These are phyloP conservation scores for Channallabes apus DNA, from an alignment of 2,797 vertebrate species.

Conservation along the genomic window DNA sequence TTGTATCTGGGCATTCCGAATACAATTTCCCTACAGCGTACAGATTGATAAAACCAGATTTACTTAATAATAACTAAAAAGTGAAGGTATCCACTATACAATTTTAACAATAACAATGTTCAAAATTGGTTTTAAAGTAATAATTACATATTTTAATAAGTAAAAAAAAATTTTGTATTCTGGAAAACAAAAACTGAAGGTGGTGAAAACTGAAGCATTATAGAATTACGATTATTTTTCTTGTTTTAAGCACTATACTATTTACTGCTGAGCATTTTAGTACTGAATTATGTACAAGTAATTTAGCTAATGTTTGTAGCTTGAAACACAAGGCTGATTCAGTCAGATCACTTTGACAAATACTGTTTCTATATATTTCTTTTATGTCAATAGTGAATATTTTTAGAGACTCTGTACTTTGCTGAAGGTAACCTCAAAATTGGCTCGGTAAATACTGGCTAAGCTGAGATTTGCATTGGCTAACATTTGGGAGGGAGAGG, in stretches of 20 bases:
- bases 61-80: background rate
- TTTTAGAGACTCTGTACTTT: conserved; percentile 49
- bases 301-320: conserved; percentile 7
- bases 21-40: background rate
- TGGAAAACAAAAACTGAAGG: background rate
- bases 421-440: conserved; percentile 59
- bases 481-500: conserved; percentile 56
- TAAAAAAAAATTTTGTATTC: background rate
- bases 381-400: conserved; percentile 55
- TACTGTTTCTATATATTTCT: conserved; percentile 36
- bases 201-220: background rate
- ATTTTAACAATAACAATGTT: background rate
- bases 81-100: background rate
- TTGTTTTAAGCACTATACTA: background rate
- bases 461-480: conserved; percentile 62
- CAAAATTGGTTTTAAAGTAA: background rate
- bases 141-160: background rate
- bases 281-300: background rate
- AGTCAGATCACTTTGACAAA: conserved; percentile 44
- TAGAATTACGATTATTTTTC: background rate
- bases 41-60: background rate
- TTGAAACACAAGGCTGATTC: conserved; percentile 25
- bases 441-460: conserved; percentile 59
- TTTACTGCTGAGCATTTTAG: background rate
- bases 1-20: background rate